Evolutionary conservation across 2,797 vertebrate species (phyloP), one percentile per base, ranked within the genome.

Genomic region (Brachyalestes nurse): DNA sequence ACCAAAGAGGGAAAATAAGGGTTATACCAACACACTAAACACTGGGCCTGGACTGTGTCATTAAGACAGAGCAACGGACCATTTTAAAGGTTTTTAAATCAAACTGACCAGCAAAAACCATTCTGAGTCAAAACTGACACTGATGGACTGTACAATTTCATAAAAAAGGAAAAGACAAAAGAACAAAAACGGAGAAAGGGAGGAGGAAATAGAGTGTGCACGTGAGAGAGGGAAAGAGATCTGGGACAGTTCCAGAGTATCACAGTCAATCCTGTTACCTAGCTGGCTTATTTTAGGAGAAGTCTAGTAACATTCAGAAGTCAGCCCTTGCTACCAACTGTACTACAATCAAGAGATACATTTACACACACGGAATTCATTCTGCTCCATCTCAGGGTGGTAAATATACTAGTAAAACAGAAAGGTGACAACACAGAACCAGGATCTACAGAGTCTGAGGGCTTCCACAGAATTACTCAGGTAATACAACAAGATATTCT

Each of bases 241-340:
- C 66, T 65, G 71, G 61, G 60, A 80, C 62, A 49, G 62, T n/a
- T 78, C 61, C 79, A 79, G 55, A 76, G 67, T 81, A 76, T 81
- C 81, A 75, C 45, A 1, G 79, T 67, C 83, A 81, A 83, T 83
- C 66, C 73, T 69, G 61, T 83, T 79, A 83, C 62, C 80, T 77
- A 53, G 67, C 76, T 79, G 77, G 25, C 51, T 51, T 19, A 74
- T 77, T 49, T 73, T 73, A 80, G 78, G 45, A 66, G 17, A 69
- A 34, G 34, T 34, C 34, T 34, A 34, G 23, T 14, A 81, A 14
- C 38, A 10, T 57, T 55, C 13, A 47, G 17, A 73, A 81, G 60
- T 34, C 66, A 79, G 73, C 25, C 51, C 51, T 49, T 23, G 60
- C 34, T 67, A 45, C 2, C 45, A 42, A 47, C 17, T 70, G 25